Base-by-base conservation (phyloP, 1,140 invertebrate species). In the Drosophila sucinea region DNA sequence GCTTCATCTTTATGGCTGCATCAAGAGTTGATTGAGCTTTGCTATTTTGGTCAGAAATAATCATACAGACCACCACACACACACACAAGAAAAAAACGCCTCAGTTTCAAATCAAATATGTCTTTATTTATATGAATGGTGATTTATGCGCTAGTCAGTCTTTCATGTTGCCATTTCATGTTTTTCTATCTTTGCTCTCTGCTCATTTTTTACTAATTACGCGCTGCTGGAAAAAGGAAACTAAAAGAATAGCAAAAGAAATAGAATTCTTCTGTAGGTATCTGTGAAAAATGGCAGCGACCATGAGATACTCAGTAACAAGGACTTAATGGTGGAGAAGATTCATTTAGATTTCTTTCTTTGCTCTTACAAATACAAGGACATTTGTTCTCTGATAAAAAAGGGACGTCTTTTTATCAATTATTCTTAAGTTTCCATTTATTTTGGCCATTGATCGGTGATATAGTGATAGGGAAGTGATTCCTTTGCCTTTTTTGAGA, bases 101-200 rank as follows among this genome's bases (percentile, higher is more conserved):
- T 41, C 35, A 76, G 70, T 79, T 69, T 70, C 77, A 80, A 83
- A 83, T 87, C 76, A 77, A 79, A 67, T 47, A 87, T 83, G 79
- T 83, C 76, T 86, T 77, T 83, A 86, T 89, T 86, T 83, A 86
- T 83, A 77, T 38, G 61, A 75, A 70, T 89, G 81, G 74, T 86
- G 83, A 86, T 87, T 86, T 86, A 83, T 86, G 83, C 71, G 82
- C 44, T 41, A 57, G 27, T 41, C 23, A 11, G 71, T 75, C 82
- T 86, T 86, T 85, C 78, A 86, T 85, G 81, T 85, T 74, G 70
- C 70, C 51, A 74, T 85, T 32, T 33, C 25, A 27, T 7, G 47
- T 79, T 60, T 73, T 47, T 75, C 33, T 23, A 5, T 55, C 25
- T 63, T 8, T 30, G 6, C 2, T 70, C 11, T 60, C n/a, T 40